Conservation (phyloP, 2,888 invertebrate genomes). For the Xylota sylvarum region DNA sequence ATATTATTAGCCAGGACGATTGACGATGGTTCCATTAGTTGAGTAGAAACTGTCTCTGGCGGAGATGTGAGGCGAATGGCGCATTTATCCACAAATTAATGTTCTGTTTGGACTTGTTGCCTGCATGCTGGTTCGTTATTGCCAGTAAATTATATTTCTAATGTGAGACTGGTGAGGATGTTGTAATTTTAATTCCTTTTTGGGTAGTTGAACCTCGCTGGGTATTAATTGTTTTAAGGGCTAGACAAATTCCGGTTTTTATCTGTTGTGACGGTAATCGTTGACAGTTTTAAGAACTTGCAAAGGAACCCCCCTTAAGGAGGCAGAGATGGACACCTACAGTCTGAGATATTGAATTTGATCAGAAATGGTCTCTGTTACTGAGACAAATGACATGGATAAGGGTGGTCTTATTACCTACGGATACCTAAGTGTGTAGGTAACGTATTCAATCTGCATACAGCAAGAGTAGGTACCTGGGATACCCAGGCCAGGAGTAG, state of each 20-base stretch:
- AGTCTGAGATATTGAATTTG: no score
- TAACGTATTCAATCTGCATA: no score
- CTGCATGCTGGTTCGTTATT: conserved; percentile 55
- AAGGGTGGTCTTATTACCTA: no score
- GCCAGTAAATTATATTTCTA: conserved; percentile 56
- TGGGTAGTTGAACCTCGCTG: background rate
- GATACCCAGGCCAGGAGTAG: no score
- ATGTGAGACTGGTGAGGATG: conserved; percentile 5
- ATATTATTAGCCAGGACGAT: conserved; percentile 64
- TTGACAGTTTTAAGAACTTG: background rate
- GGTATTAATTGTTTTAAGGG: background rate
- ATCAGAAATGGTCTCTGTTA: no score
- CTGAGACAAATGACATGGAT: no score
- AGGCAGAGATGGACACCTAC: no score
- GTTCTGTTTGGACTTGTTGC: conserved; percentile 56
- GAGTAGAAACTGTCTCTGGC: background rate
- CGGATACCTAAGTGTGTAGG: no score
- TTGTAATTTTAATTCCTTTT: conserved; percentile 26
- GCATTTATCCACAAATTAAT: conserved; percentile 38
- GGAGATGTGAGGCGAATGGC: background rate
- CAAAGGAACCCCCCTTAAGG: no score
- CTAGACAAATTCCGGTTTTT: background rate
- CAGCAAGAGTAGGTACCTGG: no score
- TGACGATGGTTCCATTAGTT: conserved; percentile 62
- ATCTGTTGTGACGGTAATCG: background rate